Evolutionary conservation across 1,140 invertebrate species (phyloP).

Genomic region (Amyelois transitella): DNA sequence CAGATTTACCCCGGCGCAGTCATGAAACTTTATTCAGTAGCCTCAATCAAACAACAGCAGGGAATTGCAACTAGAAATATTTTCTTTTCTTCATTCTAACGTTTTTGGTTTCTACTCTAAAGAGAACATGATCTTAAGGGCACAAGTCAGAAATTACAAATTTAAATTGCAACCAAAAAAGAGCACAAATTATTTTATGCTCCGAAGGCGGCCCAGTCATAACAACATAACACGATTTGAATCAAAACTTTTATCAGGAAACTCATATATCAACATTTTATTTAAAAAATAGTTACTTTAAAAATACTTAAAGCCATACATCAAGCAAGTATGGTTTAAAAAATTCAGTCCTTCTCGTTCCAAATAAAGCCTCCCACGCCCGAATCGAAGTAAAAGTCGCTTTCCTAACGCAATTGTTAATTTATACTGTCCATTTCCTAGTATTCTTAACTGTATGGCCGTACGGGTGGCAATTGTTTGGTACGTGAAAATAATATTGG

Average conservation of each 20-base stretch:
- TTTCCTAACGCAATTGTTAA: neutral
- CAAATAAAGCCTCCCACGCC: neutral
- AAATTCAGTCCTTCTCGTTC: neutral
- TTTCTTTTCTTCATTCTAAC: no score
- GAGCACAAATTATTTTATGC: neutral
- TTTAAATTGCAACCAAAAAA: no score
- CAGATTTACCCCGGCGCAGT: neutral
- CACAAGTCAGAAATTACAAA: no score
- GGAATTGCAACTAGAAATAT: no score
- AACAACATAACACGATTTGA: neutral
- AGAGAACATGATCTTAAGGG: no score
- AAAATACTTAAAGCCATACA: neutral
- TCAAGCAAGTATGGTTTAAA: neutral
- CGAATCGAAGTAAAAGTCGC: neutral
- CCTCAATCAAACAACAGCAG: no score
- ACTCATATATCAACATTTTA: neutral
- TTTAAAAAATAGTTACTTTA: neutral
- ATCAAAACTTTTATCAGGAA: neutral
- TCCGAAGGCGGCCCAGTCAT: neutral
- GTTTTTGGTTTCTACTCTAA: no score
- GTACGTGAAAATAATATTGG: neutral
- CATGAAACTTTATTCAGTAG: neutral
- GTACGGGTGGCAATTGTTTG: neutral
- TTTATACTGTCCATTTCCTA: neutral
- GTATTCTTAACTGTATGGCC: neutral